These are phyloP conservation scores for Meloe dianella DNA, from an alignment of 2,888 invertebrate genomes.

Conservation along the genomic window DNA sequence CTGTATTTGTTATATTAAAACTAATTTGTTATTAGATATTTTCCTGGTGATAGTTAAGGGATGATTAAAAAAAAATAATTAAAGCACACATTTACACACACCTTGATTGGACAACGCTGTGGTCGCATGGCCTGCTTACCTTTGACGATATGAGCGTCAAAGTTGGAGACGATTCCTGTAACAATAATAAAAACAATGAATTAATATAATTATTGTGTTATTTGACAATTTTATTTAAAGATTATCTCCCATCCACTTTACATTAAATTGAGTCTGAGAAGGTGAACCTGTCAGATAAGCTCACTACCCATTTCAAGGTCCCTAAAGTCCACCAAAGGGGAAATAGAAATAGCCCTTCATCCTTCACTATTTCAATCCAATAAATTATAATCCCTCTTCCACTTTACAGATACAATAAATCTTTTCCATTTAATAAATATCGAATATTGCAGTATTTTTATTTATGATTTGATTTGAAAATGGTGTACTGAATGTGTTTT, in stretches of 20 bases:
- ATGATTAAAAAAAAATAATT: constrained; percentile 17
- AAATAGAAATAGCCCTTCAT: constrained; percentile 20
- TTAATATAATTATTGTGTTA: no score
- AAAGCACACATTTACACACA: constrained; percentile 58
- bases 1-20: background rate
- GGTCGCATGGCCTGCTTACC: constrained; percentile 69
- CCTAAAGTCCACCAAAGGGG: constrained; percentile 16
- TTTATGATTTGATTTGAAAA: background rate
- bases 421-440: background rate
- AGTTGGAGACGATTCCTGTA: constrained; percentile 79
- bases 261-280: background rate
- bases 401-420: constrained; percentile 1
- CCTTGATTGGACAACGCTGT: constrained; percentile 61
- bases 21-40: background rate
- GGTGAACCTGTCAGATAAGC: background rate
- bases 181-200: constrained; percentile 61
- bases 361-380: constrained; percentile 18
- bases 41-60: constrained; percentile 1
- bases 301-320: background rate
- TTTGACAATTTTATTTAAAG: background rate
- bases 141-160: constrained; percentile 80
- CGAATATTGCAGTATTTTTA: background rate
- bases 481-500: background rate
- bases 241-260: background rate
- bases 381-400: constrained; percentile 5